phyloP scores from a whole-genome alignment of 2,888 invertebrate species.

The Melanargia galathea region DNA sequence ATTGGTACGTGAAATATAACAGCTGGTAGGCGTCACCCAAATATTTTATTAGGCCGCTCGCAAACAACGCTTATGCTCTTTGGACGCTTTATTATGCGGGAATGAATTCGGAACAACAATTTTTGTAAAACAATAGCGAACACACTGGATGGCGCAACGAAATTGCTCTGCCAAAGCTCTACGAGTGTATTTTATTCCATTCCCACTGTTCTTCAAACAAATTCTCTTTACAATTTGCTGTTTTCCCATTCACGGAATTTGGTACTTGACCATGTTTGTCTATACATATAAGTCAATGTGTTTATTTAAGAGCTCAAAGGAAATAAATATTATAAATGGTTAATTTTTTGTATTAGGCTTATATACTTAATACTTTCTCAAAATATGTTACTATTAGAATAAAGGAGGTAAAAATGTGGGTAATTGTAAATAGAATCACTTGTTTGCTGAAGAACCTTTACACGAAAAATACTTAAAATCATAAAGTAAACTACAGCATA shows the following conservation, averaged over 20 bases:
- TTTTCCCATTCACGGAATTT: constrained; percentile 5
- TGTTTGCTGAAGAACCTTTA: no score
- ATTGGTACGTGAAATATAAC: constrained; percentile 8
- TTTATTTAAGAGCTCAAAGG: constrained; percentile 1
- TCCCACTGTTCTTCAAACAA: constrained; percentile 18
- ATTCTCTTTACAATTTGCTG: constrained; percentile 17
- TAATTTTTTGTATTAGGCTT: no score
- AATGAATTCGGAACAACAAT: constrained; percentile 25
- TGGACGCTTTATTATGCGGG: constrained; percentile 20
- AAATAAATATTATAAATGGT: neutral
- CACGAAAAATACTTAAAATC: neutral
- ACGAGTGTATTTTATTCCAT: constrained; percentile 8
- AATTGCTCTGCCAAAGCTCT: constrained; percentile 16
- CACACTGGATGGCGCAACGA: constrained; percentile 13
- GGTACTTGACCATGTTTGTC: neutral
- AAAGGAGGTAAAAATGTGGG: no score
- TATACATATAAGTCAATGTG: no score
- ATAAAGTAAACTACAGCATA: neutral
- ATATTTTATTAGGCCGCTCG: constrained; percentile 20
- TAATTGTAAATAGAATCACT: no score
- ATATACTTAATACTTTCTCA: no score
- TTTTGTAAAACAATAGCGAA: constrained; percentile 25
- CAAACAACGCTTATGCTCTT: constrained; percentile 27
- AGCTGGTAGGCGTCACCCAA: constrained; percentile 17
- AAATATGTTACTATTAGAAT: no score